Percentiles rank a stretch among this genome's conserved stretches.
Evolutionary conservation across 92 coral and sea anemone genomes (phyloP).

Genomic region (Bergia puertoricense): DNA sequence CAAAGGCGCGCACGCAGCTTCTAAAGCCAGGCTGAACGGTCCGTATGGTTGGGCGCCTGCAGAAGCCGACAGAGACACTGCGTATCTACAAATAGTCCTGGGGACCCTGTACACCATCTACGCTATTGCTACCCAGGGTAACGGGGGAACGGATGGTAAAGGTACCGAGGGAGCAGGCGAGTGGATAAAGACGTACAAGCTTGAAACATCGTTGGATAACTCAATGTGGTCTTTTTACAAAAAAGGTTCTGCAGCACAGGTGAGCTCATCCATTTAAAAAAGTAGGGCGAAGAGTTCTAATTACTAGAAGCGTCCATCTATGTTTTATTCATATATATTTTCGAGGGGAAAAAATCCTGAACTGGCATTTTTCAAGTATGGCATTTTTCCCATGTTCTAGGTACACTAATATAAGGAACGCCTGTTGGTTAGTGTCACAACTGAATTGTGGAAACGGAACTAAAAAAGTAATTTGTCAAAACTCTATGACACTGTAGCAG

Average conservation of each 20-base stretch:
- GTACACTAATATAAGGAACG: too few species aligned
- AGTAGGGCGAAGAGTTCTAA: too few species aligned
- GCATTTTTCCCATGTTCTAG: too few species aligned
- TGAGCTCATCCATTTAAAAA: neutral
- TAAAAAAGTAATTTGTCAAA: too few species aligned
- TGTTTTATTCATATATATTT: too few species aligned
- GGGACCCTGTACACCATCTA: neutral
- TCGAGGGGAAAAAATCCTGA: too few species aligned
- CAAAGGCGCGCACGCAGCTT: neutral
- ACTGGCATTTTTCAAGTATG: too few species aligned
- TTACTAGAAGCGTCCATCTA: too few species aligned
- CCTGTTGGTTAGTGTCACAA: too few species aligned
- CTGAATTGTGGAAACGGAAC: too few species aligned
- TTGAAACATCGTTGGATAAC: neutral
- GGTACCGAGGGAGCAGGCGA: neutral
- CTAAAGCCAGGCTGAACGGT: neutral
- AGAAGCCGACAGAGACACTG: neutral
- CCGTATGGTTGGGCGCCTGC: neutral
- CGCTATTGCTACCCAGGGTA: too few species aligned
- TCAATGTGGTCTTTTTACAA: neutral
- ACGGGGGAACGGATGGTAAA: neutral
- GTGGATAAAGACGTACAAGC: neutral
- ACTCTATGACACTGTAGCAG: too few species aligned
- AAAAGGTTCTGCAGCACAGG: neutral
- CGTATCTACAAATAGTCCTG: neutral